A percentile compares a stretch with the other conserved stretches of the same genome.
phyloP scores from a whole-genome alignment of 1,140 invertebrate species.

The Drosophila varians region DNA sequence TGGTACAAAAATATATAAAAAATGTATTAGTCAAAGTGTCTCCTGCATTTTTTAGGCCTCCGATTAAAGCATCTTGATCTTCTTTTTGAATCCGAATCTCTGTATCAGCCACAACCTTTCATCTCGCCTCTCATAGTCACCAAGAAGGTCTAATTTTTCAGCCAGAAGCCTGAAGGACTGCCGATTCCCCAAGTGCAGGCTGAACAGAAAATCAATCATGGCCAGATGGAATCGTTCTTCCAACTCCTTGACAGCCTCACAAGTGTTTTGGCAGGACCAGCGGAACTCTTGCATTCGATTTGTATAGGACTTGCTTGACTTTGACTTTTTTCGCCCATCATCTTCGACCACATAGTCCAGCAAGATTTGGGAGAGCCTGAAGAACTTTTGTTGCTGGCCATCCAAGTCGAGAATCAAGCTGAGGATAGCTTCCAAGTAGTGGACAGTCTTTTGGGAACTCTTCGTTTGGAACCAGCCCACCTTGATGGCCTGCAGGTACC shows the following conservation, averaged over 20 bases:
- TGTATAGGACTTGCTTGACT: not conserved
- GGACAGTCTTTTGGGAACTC: not conserved
- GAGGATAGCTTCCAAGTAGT: conserved; percentile 19
- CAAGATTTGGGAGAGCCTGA: not conserved
- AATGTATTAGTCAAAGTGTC: not conserved
- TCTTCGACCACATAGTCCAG: not conserved
- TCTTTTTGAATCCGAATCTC: conserved; percentile 5
- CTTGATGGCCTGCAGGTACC: conserved; percentile 34
- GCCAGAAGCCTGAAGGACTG: conserved; percentile 6
- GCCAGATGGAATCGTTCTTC: conserved; percentile 7
- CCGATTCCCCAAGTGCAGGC: not conserved
- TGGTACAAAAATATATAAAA: not conserved
- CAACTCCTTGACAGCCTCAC: conserved; percentile 19
- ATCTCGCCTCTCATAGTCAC: conserved; percentile 4
- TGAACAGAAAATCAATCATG: conserved; percentile 17
- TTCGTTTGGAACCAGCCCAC: conserved; percentile 6
- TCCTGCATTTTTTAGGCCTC: not conserved
- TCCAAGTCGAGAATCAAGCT: conserved; percentile 26
- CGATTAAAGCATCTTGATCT: not conserved
- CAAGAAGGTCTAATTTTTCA: conserved; percentile 8
- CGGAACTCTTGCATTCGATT: conserved; percentile 9
- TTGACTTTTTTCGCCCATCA: not conserved
- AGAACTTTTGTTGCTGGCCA: conserved; percentile 25
- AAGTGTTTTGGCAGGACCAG: conserved; percentile 25
- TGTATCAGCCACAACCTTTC: conserved; percentile 8